Evolutionary conservation across 2,113 vertebrate species (phyloP).

Genomic region (Cephalopterus ornatus): DNA sequence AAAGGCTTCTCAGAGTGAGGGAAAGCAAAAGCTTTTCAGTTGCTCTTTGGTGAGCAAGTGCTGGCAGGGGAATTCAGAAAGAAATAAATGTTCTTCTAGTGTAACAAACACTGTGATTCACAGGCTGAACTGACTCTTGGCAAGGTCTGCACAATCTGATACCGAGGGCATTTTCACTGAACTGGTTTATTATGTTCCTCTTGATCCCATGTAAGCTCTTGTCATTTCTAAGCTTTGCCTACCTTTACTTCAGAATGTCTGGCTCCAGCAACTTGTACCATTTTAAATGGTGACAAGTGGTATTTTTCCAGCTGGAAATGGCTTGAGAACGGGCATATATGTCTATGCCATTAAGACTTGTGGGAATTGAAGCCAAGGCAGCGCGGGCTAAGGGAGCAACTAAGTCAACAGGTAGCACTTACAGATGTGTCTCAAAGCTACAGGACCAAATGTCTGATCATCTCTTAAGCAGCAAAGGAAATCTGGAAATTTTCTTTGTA

Average conservation of each 20-base stretch:
- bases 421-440: background rate
- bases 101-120: slow-evolving; percentile 7
- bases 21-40: background rate
- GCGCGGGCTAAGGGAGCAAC: rapidly evolving
- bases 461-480: background rate
- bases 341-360: background rate
- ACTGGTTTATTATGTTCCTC: background rate
- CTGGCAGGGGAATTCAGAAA: background rate
- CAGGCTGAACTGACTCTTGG: background rate
- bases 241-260: background rate
- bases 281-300: background rate
- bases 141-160: background rate
- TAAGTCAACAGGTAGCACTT: background rate
- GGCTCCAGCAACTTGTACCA: background rate
- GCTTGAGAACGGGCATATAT: rapidly evolving
- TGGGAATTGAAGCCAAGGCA: rapidly evolving
- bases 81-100: background rate
- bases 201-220: background rate
- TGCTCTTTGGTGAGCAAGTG: background rate
- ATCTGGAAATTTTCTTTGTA: background rate
- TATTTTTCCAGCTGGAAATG: background rate
- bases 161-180: background rate
- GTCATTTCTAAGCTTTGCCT: background rate
- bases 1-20: background rate
- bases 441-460: rapidly evolving